Evolutionary conservation across 2,113 vertebrate species (phyloP), one percentile per base, ranked within the genome.

Genomic region (Blennius ocellaris): DNA sequence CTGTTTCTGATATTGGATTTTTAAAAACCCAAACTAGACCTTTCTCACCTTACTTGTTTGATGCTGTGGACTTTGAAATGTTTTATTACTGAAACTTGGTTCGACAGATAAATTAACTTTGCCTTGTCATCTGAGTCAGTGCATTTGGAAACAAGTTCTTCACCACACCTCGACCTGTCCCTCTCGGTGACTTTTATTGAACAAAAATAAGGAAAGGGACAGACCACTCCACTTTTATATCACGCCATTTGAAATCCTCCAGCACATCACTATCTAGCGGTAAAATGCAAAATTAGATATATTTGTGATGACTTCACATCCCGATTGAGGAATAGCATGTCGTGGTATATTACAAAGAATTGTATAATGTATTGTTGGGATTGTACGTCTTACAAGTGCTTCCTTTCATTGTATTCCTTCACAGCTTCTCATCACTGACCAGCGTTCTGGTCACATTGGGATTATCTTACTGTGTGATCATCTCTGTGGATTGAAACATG

Each of bases 401-500:
- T 0, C 97, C 97, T 3, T 82, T 55, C 8, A 80, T 79, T 45
- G n/a, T 97, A 66, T 99, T 97, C 97, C 95, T 92, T 11, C 73
- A 55, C 51, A 49, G 17, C 73, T 99, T 99, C 88, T 97, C 97
- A 0, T 99, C 98, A 3, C 96, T 97, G 14, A 91, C 84, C 69
- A 94, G 91, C 79, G 81, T 61, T 87, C 84, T 11, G 84, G 76
- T 5, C 88, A 48, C 0, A 4, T 98, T 8, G 95, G 21, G 21
- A 30, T 2, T 30, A 30, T 30, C 4, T 30, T 30, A 30, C 21
- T 30, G 4, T 30, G 21, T 78, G 8, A 65, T 99, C 59, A 96
- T 97, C n/a, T 97, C 95, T 7, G 97, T 99, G 68, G 96, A 98
- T 58, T 95, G 95, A 84, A 94, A 93, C 77, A 83, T 99, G 36